A percentile compares a stretch with the other conserved stretches of the same genome.
Evolutionary conservation across 2,797 vertebrate species (phyloP).

Genomic region (Euthynnus affinis): DNA sequence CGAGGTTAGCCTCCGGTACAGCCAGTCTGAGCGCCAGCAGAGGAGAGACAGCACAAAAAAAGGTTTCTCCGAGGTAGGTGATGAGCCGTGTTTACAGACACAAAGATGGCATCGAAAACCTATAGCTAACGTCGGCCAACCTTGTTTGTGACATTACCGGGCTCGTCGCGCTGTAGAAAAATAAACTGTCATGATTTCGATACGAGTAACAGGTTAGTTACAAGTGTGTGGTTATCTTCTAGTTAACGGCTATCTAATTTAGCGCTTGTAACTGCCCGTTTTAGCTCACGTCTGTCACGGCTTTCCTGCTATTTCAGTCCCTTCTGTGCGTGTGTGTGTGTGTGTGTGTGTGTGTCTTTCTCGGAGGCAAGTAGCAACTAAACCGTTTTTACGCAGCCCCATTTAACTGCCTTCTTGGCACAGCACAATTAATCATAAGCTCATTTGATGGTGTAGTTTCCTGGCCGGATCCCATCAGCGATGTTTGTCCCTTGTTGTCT

Average conservation of each 20-base stretch:
- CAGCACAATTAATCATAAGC: conserved; percentile 3
- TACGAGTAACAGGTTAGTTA: background rate
- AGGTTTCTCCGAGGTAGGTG: conserved; percentile 49
- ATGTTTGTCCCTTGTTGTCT: conserved; percentile 6
- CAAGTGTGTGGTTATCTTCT: background rate
- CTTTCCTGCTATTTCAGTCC: background rate
- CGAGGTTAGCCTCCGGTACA: background rate
- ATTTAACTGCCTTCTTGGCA: background rate
- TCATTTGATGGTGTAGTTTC: conserved; percentile 6
- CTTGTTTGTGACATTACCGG: background rate
- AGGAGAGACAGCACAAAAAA: background rate
- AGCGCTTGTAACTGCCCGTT: too few species aligned
- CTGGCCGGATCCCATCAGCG: background rate
- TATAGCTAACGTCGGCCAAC: conserved; percentile 45
- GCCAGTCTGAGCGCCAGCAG: background rate
- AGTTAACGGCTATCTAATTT: background rate
- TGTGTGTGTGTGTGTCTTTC: too few species aligned
- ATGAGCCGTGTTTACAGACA: conserved; percentile 16
- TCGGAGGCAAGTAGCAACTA: background rate
- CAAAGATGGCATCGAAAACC: conserved; percentile 37
- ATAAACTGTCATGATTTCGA: background rate
- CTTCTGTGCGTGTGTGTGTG: too few species aligned
- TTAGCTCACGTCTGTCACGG: background rate
- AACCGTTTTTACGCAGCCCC: background rate
- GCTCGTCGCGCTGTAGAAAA: background rate